These are phyloP conservation scores for Nomada fabriciana DNA, from an alignment of 2,888 invertebrate species.

Conservation along the genomic window DNA sequence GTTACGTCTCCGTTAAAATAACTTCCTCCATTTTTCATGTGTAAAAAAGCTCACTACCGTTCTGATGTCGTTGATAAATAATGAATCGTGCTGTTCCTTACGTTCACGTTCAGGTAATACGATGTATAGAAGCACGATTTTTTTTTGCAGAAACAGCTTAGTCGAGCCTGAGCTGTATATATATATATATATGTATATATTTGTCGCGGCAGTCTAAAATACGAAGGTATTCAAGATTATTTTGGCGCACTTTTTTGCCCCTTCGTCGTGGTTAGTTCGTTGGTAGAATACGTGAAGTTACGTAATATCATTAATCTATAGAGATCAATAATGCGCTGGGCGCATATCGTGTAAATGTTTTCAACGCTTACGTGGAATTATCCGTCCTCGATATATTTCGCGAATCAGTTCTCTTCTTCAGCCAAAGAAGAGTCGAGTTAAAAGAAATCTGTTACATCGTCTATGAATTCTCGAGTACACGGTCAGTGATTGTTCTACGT, in stretches of 20 bases:
- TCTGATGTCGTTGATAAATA: slow-evolving; percentile 46
- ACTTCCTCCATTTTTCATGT: slow-evolving; percentile 20
- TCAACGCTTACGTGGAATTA: background rate
- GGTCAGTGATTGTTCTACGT: background rate
- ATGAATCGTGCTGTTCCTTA: slow-evolving; percentile 38
- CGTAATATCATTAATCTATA: slow-evolving; percentile 21
- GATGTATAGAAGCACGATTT: slow-evolving; percentile 49
- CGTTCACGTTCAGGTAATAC: slow-evolving; percentile 43
- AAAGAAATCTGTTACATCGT: background rate
- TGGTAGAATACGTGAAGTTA: slow-evolving; percentile 20
- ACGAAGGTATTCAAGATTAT: slow-evolving; percentile 18
- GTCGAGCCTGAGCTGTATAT: slow-evolving; percentile 16
- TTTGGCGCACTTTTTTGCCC: background rate
- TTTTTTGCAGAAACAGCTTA: slow-evolving; percentile 30
- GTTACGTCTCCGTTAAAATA: slow-evolving; percentile 18
- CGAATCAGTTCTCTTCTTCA: background rate
- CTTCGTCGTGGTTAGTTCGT: slow-evolving; percentile 21
- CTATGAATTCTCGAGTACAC: background rate
- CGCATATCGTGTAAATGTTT: slow-evolving; percentile 27
- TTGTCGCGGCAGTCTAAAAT: slow-evolving; percentile 44
- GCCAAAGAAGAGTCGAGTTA: background rate
- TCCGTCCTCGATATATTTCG: background rate
- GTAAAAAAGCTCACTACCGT: slow-evolving; percentile 63
- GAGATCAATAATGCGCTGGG: slow-evolving; percentile 26
- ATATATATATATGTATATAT: background rate